phyloP scores from a whole-genome alignment of 2,113 vertebrate species.

The Neodontobutis hainanensis region DNA sequence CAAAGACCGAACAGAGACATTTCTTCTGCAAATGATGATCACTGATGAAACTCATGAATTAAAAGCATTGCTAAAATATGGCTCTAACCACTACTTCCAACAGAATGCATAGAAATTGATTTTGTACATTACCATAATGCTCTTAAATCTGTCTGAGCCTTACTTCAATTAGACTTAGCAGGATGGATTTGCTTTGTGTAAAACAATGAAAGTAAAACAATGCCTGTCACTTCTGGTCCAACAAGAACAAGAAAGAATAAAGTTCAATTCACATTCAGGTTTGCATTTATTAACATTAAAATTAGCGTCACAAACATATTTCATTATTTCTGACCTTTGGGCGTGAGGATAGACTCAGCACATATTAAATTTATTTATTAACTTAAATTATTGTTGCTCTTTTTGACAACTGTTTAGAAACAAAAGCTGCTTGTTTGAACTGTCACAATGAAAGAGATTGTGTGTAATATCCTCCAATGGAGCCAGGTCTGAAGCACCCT shows the following conservation, averaged over 20 bases:
- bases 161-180: constrained; percentile 41
- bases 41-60: constrained; percentile 35
- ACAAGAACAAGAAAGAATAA: background rate
- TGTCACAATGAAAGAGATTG: too few relatives aligned
- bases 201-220: constrained; percentile 13
- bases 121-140: constrained; percentile 45
- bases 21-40: constrained; percentile 28
- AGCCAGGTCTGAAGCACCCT: too few relatives aligned
- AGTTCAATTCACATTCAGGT: too few relatives aligned
- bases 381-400: too few relatives aligned
- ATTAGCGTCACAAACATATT: too few relatives aligned
- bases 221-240: constrained; percentile 12
- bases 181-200: constrained; percentile 39
- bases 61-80: constrained; percentile 24
- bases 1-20: constrained; percentile 13
- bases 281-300: too few relatives aligned
- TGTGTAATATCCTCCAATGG: too few relatives aligned
- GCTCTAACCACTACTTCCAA: constrained; percentile 18
- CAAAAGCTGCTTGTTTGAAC: too few relatives aligned
- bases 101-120: constrained; percentile 19
- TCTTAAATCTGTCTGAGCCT: constrained; percentile 34
- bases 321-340: too few relatives aligned
- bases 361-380: too few relatives aligned
- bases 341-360: too few relatives aligned
- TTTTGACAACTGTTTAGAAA: too few relatives aligned